Conservation (phyloP, 2,888 invertebrate genomes). For the Caenorhabditis plicata region DNA sequence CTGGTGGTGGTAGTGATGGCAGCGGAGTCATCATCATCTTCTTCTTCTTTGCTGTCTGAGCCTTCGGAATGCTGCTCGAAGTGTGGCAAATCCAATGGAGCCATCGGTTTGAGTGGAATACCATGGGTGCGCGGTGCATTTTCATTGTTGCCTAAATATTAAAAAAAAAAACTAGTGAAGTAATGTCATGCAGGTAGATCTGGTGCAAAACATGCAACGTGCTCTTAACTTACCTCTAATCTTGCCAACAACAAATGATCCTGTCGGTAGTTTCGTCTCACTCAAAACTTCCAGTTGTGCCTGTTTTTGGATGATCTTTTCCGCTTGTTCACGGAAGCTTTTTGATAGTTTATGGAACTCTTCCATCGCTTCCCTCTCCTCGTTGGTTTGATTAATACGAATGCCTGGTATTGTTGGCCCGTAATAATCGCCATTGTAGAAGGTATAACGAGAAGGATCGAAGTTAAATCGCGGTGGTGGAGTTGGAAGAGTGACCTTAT, state of each 20-base stretch:
- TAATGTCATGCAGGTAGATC: too few species aligned
- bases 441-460: conserved; percentile 32
- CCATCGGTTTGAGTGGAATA: conserved; percentile 27
- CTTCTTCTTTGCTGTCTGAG: conserved; percentile 9
- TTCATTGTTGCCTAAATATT: conserved; percentile 8
- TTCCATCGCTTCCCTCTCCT: conserved; percentile 22
- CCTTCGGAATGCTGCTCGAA: conserved; percentile 10
- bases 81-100: conserved; percentile 28
- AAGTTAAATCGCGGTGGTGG: conserved; percentile 21
- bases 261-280: neutral
- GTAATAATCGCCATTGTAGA: conserved; percentile 41
- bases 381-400: conserved; percentile 23
- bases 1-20: too few species aligned
- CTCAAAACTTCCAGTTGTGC: neutral
- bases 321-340: conserved; percentile 23
- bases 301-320: too few species aligned
- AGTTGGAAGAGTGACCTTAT: conserved; percentile 1
- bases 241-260: conserved; percentile 16
- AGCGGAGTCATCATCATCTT: conserved; percentile 1
- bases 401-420: conserved; percentile 44
- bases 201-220: neutral
- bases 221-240: conserved; percentile 6
- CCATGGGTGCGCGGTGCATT: conserved; percentile 11
- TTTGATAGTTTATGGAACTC: conserved; percentile 21
- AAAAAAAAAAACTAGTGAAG: too few species aligned